Evolutionary conservation across 1,140 invertebrate species (phyloP), one percentile per base, ranked within the genome.

Genomic region (Nylanderia fulva): DNA sequence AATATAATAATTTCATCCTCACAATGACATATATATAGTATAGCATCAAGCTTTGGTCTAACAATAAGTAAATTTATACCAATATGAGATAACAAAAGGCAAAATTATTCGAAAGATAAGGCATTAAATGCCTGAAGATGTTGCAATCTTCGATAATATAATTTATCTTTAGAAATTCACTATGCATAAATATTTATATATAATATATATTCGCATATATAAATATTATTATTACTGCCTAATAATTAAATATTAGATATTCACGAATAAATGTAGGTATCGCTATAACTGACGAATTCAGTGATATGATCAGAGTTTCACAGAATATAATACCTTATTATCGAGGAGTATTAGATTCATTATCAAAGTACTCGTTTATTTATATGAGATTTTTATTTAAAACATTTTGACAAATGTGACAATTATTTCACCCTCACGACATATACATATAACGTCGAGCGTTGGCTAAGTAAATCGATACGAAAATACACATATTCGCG

Each of bases 201-300:
- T n/a, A n/a, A n/a, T n/a, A n/a, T n/a, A n/a, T n/a, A n/a, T n/a
- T n/a, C n/a, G n/a, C n/a, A n/a, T n/a, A n/a, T n/a, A n/a, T n/a
- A n/a, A n/a, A n/a, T n/a, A 42, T 42, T 42, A 45, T 48, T 48
- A 48, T 48, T 48, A 48, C 13, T 45, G n/a, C 6, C n/a, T n/a
- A n/a, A 11, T 21, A 64, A 21, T 68, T 9, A 27, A 54, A 68
- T 27, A n/a, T 68, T 68, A 18, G 1, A 54, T 56, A 66, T 42
- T 79, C 5, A n/a, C n/a, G n/a, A n/a, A 79, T 39, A 79, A 52
- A 54, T 15, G 15, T 4, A 48, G n/a, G n/a, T 64, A 15, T 48
- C 45, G 45, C 33, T 1, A 66, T 24, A 64, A 48, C 48, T 6
- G 2, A 36, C 54, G 27, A 36, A 66, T 33, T 77, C 8, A 33